phyloP scores from a whole-genome alignment of 2,888 invertebrate species.

The Coecobrya sp. region DNA sequence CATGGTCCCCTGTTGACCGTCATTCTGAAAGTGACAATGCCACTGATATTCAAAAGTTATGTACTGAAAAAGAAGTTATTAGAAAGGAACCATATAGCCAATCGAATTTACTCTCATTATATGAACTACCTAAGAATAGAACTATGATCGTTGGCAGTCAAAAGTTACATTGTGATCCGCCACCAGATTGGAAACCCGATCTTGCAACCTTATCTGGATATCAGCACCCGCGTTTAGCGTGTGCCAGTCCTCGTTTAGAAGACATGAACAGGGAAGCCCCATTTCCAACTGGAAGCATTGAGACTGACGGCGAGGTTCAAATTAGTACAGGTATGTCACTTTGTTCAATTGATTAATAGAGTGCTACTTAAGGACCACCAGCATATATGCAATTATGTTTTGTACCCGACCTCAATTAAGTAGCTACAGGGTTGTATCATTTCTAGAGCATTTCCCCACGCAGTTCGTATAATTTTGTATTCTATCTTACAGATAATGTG shows the following conservation, averaged over 20 bases:
- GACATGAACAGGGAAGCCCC: slow-evolving; percentile 56
- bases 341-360: background rate
- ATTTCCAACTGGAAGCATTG: slow-evolving; percentile 76
- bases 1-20: slow-evolving; percentile 77
- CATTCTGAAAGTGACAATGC: slow-evolving; percentile 48
- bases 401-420: too few species aligned
- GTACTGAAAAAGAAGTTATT: slow-evolving; percentile 44
- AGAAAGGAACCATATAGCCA: slow-evolving; percentile 65
- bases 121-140: slow-evolving; percentile 90
- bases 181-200: slow-evolving; percentile 85
- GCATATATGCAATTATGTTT: background rate
- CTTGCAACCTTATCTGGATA: slow-evolving; percentile 79
- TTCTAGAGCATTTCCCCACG: background rate
- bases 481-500: slow-evolving; percentile 84
- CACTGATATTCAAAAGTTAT: slow-evolving; percentile 13
- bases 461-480: background rate
- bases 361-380: background rate
- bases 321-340: slow-evolving; percentile 56
- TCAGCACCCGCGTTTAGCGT: slow-evolving; percentile 56
- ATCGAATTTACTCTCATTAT: slow-evolving; percentile 79
- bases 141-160: slow-evolving; percentile 93
- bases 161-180: slow-evolving; percentile 91
- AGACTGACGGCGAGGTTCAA: slow-evolving; percentile 86
- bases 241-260: slow-evolving; percentile 34
- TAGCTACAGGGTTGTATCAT: background rate